Evolutionary conservation across 2,113 vertebrate genomes (phyloP).

Genomic region (Lycocorax pyrrhopterus): DNA sequence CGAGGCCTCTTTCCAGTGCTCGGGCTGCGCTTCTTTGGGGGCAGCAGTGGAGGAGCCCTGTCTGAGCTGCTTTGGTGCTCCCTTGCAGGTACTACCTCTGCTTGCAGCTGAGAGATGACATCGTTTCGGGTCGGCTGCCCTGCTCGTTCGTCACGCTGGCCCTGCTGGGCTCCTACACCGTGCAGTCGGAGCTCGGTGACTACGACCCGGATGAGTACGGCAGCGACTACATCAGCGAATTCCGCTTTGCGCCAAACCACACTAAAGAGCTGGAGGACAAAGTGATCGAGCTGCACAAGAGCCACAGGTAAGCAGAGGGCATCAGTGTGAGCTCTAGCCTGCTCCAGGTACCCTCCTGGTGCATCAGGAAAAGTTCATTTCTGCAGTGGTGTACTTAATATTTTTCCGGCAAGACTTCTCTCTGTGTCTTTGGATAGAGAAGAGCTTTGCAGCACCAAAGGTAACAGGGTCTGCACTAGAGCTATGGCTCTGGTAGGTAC

Average conservation of each 20-base stretch:
- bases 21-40: fast-evolving
- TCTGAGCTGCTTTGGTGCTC: neutral
- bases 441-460: neutral
- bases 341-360: fast-evolving
- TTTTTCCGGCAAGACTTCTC: neutral
- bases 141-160: slow-evolving; percentile 94
- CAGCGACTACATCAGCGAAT: slow-evolving; percentile 87
- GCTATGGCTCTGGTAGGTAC: neutral
- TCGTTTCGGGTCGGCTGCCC: slow-evolving; percentile 90
- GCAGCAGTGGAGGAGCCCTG: neutral
- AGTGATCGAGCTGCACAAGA: slow-evolving; percentile 94
- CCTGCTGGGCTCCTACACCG: slow-evolving; percentile 90
- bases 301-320: slow-evolving; percentile 83
- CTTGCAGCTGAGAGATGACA: slow-evolving; percentile 91
- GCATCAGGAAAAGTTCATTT: neutral
- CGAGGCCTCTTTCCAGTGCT: fast-evolving
- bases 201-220: slow-evolving; percentile 88
- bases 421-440: neutral
- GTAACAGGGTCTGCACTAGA: neutral
- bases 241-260: slow-evolving; percentile 92
- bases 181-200: slow-evolving; percentile 94
- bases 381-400: neutral
- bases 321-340: neutral
- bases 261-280: slow-evolving; percentile 96
- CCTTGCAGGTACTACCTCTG: slow-evolving; percentile 91